phyloP scores from a whole-genome alignment of 2,113 vertebrate species.

The Lethenteron reissneri region DNA sequence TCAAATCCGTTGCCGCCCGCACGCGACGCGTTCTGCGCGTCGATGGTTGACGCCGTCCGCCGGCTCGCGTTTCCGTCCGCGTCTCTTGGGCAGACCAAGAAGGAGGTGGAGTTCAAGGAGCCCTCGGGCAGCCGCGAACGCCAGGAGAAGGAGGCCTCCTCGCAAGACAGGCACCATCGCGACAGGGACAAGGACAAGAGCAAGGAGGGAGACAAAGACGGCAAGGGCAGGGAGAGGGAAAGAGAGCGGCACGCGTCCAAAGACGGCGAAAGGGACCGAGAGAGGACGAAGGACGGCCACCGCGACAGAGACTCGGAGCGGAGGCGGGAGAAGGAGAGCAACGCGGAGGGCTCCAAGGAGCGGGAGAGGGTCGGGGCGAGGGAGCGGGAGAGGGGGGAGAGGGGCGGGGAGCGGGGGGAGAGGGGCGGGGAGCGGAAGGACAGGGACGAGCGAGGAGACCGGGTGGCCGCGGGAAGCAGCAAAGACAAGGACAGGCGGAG shows the following conservation, averaged over 20 bases:
- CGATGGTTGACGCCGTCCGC: too few relatives aligned
- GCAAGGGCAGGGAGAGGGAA: constrained; percentile 20
- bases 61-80: too few relatives aligned
- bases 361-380: constrained; percentile 24
- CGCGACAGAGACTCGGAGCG: too few relatives aligned
- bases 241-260: constrained; percentile 14
- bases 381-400: constrained; percentile 21
- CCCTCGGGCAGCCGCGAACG: constrained; percentile 29
- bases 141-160: constrained; percentile 26
- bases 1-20: too few relatives aligned
- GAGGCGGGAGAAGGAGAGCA: too few relatives aligned
- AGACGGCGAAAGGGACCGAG: constrained; percentile 12
- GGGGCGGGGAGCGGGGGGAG: constrained; percentile 17
- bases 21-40: too few relatives aligned
- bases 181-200: too few relatives aligned
- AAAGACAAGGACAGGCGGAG: constrained; percentile 11
- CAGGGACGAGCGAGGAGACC: constrained; percentile 18
- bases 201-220: constrained; percentile 18
- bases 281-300: neutral
- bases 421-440: constrained; percentile 18
- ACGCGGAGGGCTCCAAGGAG: constrained; percentile 11
- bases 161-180: too few relatives aligned
- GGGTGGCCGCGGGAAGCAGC: constrained; percentile 10
- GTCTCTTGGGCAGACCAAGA: constrained; percentile 11
- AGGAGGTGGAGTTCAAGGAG: constrained; percentile 30